A percentile compares a stretch with the other conserved stretches of the same genome.
phyloP scores from a whole-genome alignment of 2,888 invertebrate genomes.

The Sphecodes monilicornis region DNA sequence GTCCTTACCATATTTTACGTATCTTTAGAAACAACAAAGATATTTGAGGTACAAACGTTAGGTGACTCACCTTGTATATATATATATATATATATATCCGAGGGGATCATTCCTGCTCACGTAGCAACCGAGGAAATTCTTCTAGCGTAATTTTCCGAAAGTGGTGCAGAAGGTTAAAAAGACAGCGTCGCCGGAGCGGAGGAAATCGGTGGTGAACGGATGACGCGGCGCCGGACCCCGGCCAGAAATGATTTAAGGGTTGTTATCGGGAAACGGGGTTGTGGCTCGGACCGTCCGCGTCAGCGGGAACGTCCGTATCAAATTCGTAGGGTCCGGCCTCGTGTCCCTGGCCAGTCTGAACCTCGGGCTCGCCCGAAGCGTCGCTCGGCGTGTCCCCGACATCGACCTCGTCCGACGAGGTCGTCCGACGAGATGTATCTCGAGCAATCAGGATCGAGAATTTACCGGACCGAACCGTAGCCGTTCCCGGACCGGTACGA shows the following conservation, averaged over 20 bases:
- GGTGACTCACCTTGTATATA: no score
- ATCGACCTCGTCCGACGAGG: constrained; percentile 4
- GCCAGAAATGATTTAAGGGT: constrained; percentile 77
- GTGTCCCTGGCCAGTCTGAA: constrained; percentile 40
- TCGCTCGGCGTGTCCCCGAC: neutral
- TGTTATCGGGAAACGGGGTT: constrained; percentile 73
- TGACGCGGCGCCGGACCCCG: constrained; percentile 22
- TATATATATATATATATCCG: neutral
- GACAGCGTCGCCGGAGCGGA: constrained; percentile 13
- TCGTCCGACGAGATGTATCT: constrained; percentile 9
- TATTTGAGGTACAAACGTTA: no score
- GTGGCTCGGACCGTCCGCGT: constrained; percentile 71
- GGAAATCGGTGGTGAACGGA: constrained; percentile 23
- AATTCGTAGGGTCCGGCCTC: constrained; percentile 59
- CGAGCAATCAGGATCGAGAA: neutral
- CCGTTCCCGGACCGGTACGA: neutral
- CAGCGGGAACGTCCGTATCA: constrained; percentile 75
- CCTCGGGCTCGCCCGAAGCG: neutral
- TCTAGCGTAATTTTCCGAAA: neutral
- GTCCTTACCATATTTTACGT: no score
- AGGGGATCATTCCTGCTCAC: neutral
- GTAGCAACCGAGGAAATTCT: neutral
- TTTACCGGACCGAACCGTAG: neutral
- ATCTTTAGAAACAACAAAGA: no score
- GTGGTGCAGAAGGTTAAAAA: neutral